Conservation (phyloP, 2,113 vertebrate genomes). For the Polypterus senegalus region DNA sequence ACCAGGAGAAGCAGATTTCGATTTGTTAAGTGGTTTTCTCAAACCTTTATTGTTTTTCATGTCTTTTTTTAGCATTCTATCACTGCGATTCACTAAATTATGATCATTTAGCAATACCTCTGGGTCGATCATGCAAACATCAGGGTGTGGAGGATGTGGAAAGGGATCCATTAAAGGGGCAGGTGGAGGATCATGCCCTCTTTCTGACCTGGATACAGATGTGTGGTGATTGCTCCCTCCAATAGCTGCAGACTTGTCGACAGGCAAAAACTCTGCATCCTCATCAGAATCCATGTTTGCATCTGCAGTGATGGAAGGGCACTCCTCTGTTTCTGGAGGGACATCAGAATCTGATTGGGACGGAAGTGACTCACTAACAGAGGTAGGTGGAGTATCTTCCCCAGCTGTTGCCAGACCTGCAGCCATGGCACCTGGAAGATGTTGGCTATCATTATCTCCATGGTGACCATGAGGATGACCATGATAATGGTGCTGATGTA, state of each 20-base stretch:
- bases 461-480: constrained; percentile 36
- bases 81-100: constrained; percentile 46
- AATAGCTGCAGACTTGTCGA: constrained; percentile 67
- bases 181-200: constrained; percentile 72
- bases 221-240: constrained; percentile 53
- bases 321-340: constrained; percentile 78
- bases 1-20: constrained; percentile 73
- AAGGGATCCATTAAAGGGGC: constrained; percentile 66
- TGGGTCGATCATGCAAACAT: constrained; percentile 94
- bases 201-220: constrained; percentile 42
- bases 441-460: constrained; percentile 28
- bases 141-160: constrained; percentile 73
- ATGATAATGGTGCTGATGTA: constrained; percentile 53
- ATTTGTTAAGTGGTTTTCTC: constrained; percentile 63
- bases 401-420: constrained; percentile 36
- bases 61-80: constrained; percentile 78
- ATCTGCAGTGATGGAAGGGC: constrained; percentile 77
- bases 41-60: constrained; percentile 68
- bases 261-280: constrained; percentile 81
- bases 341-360: constrained; percentile 89
- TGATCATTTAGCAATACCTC: constrained; percentile 66
- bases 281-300: constrained; percentile 83
- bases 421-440: constrained; percentile 32
- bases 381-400: constrained; percentile 88
- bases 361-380: constrained; percentile 78